phyloP scores from a whole-genome alignment of 2,797 vertebrate species.

The Galagoides demidoff region DNA sequence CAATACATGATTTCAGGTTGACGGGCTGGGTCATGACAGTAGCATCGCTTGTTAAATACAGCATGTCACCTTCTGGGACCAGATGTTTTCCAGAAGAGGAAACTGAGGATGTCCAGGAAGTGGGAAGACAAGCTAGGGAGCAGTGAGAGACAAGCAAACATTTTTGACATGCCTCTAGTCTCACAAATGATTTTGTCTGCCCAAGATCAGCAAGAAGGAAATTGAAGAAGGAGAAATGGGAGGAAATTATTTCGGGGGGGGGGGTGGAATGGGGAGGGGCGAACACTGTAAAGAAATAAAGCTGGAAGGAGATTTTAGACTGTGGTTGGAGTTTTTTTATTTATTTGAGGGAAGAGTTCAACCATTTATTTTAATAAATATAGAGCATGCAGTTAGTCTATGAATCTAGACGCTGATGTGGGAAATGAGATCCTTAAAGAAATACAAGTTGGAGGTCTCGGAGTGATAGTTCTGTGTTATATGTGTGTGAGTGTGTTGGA shows the following conservation, averaged over 20 bases:
- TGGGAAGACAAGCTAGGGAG: background rate
- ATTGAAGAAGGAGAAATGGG: background rate
- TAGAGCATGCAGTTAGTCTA: background rate
- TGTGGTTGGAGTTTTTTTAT: background rate
- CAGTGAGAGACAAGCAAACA: background rate
- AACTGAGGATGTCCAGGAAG: background rate
- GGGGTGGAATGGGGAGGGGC: background rate
- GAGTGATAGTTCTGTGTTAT: background rate
- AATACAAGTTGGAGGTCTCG: background rate
- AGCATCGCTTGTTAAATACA: background rate
- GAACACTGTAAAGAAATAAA: background rate
- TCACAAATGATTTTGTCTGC: background rate
- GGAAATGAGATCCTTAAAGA: constrained; percentile 7
- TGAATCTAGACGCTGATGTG: background rate
- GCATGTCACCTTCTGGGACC: background rate
- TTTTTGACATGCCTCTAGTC: background rate
- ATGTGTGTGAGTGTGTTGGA: background rate
- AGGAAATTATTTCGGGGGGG: background rate
- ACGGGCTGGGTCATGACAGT: background rate
- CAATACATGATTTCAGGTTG: background rate
- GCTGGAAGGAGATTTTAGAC: background rate
- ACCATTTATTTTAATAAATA: background rate
- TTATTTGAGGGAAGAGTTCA: background rate
- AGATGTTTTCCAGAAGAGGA: background rate
- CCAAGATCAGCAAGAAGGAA: background rate